Conservation (phyloP, 1,140 invertebrate species). For the Vollenhovia emeryi region DNA sequence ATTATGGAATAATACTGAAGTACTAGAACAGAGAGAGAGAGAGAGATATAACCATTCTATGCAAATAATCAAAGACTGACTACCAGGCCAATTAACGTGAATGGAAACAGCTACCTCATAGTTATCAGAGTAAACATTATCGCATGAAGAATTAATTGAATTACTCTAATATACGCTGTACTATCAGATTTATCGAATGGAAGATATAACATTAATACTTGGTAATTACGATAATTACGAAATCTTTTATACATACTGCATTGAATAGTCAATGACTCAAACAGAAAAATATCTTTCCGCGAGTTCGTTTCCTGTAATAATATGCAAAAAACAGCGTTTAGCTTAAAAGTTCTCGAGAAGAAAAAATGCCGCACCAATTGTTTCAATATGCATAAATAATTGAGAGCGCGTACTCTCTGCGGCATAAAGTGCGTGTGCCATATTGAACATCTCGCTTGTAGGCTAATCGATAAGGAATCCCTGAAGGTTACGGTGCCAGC, state of each 20-base stretch:
- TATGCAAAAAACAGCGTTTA: background rate
- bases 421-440: background rate
- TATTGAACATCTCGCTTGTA: background rate
- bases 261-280: background rate
- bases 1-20: constrained; percentile 33
- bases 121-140: constrained; percentile 5
- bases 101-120: background rate
- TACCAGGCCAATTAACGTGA: background rate
- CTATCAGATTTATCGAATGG: background rate
- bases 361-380: background rate
- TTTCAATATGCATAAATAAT: background rate
- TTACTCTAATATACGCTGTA: background rate
- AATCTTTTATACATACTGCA: background rate
- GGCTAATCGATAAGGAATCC: background rate
- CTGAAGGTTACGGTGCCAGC: constrained; percentile 9
- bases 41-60: background rate
- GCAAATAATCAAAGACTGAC: constrained; percentile 32
- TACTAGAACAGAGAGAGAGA: background rate
- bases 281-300: background rate
- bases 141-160: constrained; percentile 21
- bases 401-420: background rate
- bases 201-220: constrained; percentile 1
- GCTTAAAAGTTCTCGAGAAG: background rate
- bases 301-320: background rate
- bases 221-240: background rate